Evolutionary conservation across 2,113 vertebrate species (phyloP).

Genomic region (Barbus barbus): DNA sequence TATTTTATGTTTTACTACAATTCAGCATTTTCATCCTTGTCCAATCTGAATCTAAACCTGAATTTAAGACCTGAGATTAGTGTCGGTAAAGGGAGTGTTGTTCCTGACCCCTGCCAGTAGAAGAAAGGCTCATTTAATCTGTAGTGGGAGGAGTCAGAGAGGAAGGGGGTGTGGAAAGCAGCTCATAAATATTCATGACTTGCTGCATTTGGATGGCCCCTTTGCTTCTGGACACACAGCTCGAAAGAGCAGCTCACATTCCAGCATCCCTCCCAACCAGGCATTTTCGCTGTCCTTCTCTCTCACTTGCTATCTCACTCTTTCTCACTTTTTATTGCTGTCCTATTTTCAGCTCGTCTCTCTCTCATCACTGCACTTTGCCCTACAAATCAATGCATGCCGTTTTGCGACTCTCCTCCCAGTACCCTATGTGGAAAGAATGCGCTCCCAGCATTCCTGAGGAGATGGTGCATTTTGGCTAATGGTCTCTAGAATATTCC

Average conservation of each 20-base stretch:
- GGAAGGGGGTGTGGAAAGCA: background rate
- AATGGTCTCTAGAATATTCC: too few species aligned
- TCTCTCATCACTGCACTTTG: conserved; percentile 44
- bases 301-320: background rate
- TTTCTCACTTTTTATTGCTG: conserved; percentile 9
- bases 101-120: background rate
- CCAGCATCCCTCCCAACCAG: conserved; percentile 24
- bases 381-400: conserved; percentile 56
- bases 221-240: conserved; percentile 41
- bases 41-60: conserved; percentile 22
- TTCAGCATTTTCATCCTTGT: background rate
- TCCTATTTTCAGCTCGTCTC: conserved; percentile 38
- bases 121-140: conserved; percentile 35
- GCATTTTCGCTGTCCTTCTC: conserved; percentile 8
- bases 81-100: background rate
- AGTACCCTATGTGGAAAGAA: conserved; percentile 63
- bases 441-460: conserved; percentile 66
- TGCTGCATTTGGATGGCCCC: background rate
- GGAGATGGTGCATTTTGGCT: conserved; percentile 63
- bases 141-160: background rate
- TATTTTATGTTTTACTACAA: background rate
- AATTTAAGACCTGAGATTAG: background rate
- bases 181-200: conserved; percentile 36
- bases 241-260: conserved; percentile 35
- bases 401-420: conserved; percentile 53